phyloP scores from a whole-genome alignment of 2,113 vertebrate genomes.

The Pelvicachromis taeniatus region DNA sequence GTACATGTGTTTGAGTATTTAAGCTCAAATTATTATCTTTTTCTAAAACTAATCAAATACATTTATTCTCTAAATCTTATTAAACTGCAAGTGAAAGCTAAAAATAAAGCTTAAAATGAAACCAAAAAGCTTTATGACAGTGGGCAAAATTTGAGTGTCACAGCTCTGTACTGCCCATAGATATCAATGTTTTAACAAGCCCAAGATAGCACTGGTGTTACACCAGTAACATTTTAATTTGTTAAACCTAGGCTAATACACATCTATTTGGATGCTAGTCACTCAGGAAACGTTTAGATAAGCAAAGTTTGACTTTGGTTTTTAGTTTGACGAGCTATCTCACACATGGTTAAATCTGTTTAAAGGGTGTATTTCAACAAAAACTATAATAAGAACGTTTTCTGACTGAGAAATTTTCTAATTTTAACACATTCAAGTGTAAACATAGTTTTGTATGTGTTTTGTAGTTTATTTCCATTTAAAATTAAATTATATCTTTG shows the following conservation, averaged over 20 bases:
- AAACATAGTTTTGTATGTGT: background rate
- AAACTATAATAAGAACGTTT: background rate
- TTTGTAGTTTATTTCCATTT: background rate
- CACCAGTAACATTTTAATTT: background rate
- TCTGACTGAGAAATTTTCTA: background rate
- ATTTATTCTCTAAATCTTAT: background rate
- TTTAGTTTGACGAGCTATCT: too few species aligned
- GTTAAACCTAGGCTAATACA: background rate
- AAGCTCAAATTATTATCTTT: background rate
- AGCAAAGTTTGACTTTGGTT: background rate
- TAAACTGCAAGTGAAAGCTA: background rate
- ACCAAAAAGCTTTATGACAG: background rate
- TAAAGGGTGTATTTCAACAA: background rate
- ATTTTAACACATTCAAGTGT: background rate
- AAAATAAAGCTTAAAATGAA: background rate
- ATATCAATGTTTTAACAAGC: background rate
- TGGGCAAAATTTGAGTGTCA: background rate
- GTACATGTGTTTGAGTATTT: background rate
- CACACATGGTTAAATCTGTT: background rate
- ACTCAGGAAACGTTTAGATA: background rate
- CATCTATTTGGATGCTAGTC: background rate
- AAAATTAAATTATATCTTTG: background rate
- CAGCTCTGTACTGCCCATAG: background rate
- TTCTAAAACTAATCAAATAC: background rate
- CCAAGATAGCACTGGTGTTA: background rate